These are phyloP conservation scores for Taeniopygia guttata DNA, from an alignment of 2,797 vertebrate genomes.

Conservation along the genomic window DNA sequence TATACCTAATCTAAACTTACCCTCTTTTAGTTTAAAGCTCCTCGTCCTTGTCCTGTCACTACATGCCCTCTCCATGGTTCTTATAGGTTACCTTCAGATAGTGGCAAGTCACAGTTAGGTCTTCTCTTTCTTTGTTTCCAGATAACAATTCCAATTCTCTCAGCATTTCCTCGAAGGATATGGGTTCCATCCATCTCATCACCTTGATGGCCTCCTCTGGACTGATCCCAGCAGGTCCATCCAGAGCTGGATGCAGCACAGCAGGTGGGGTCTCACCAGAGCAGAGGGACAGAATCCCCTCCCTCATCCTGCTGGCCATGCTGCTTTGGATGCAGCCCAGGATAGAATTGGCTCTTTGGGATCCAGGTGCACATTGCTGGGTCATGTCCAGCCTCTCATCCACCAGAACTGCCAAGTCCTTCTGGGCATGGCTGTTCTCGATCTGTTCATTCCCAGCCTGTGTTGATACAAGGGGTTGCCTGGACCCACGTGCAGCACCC, in stretches of 20 bases:
- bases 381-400: background rate
- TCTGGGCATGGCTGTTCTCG: rapidly evolving
- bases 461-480: background rate
- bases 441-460: background rate
- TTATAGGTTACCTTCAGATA: background rate
- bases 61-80: background rate
- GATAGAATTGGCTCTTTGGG: background rate
- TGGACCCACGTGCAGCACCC: background rate
- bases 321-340: background rate
- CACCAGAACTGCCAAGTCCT: background rate
- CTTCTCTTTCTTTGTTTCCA: background rate
- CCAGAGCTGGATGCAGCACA: background rate
- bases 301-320: rapidly evolving
- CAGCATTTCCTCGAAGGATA: background rate
- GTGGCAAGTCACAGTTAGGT: background rate
- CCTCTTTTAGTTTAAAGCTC: background rate
- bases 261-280: background rate
- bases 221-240: background rate
- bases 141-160: background rate
- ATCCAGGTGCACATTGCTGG: background rate
- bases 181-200: background rate
- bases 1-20: background rate
- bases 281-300: background rate
- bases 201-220: background rate
- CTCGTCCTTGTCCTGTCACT: background rate